A percentile compares a stretch with the other conserved stretches of the same genome.
Conservation (phyloP, 53 echinoderm and acorn worm species). For the Temnopleurus reevesii region DNA sequence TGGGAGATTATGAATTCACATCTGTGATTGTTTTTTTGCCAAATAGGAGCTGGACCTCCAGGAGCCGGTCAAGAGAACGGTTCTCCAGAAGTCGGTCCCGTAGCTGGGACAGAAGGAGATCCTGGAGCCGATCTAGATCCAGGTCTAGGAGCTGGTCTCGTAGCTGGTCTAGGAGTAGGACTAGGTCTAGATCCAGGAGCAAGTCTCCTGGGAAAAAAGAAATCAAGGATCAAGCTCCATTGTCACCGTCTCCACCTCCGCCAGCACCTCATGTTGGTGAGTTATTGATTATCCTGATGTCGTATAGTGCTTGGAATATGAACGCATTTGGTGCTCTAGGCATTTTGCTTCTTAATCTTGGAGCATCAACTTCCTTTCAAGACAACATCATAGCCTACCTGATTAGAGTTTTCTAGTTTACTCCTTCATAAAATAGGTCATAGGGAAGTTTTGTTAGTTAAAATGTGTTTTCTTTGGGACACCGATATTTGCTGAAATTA, state of each 20-base stretch:
- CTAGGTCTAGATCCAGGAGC: constrained; percentile 1
- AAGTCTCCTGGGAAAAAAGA: neutral
- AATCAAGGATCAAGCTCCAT: neutral
- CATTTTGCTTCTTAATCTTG: too few relatives aligned
- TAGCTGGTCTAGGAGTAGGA: constrained; percentile 32
- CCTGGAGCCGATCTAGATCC: constrained; percentile 12
- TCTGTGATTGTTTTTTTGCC: neutral
- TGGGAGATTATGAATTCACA: too few relatives aligned
- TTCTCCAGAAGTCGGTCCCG: constrained; percentile 2
- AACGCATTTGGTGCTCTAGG: too few relatives aligned
- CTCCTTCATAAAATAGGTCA: too few relatives aligned
- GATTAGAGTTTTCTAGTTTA: too few relatives aligned
- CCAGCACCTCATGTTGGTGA: constrained; percentile 36
- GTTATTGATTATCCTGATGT: neutral
- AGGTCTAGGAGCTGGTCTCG: constrained; percentile 43
- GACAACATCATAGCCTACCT: too few relatives aligned
- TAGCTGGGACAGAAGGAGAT: neutral
- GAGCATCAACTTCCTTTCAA: too few relatives aligned
- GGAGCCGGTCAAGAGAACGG: constrained; percentile 42
- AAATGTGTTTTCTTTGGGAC: too few relatives aligned
- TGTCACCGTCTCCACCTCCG: constrained; percentile 34
- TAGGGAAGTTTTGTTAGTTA: too few relatives aligned
- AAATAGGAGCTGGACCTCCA: constrained; percentile 15
- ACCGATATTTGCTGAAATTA: too few relatives aligned
- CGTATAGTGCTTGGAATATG: too few relatives aligned